Evolutionary conservation across 2,113 vertebrate genomes (phyloP).

Genomic region (Takifugu flavidus): DNA sequence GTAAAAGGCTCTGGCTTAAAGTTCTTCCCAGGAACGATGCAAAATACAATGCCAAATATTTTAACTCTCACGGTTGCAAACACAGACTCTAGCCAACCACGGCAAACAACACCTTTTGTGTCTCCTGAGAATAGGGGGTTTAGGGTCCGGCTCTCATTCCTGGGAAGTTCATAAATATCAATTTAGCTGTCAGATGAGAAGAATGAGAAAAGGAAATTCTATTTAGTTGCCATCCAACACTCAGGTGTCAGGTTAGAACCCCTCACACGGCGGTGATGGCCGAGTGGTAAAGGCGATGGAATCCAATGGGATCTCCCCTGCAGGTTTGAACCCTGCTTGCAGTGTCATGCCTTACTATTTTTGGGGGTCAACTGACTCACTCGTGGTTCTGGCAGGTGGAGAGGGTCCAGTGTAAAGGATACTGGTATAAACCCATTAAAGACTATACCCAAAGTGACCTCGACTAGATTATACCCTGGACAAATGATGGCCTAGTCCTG

Average conservation of each 20-base stretch:
- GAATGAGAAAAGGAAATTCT: constrained; percentile 42
- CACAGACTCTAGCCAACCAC: constrained; percentile 9
- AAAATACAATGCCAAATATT: constrained; percentile 30
- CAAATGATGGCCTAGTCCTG: too few species aligned
- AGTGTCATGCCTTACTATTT: too few species aligned
- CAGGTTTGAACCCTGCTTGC: too few species aligned
- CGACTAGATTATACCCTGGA: too few species aligned
- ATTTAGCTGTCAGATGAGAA: constrained; percentile 37
- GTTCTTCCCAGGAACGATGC: constrained; percentile 26
- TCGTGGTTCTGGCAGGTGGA: too few species aligned
- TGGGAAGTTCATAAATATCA: constrained; percentile 43
- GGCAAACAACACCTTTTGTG: constrained; percentile 13
- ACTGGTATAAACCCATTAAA: too few species aligned
- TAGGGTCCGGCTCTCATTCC: constrained; percentile 12
- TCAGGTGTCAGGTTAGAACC: constrained; percentile 40
- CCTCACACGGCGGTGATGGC: not conserved
- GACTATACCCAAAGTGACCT: too few species aligned
- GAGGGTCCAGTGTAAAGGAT: too few species aligned
- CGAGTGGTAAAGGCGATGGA: constrained; percentile 50
- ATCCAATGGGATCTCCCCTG: too few species aligned
- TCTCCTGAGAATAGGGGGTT: constrained; percentile 20
- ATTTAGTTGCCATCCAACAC: not conserved
- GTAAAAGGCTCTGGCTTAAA: constrained; percentile 22
- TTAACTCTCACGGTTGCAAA: constrained; percentile 16
- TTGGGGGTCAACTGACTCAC: too few species aligned